Percentiles rank a stretch among this genome's conserved stretches.
Evolutionary conservation across 2,888 invertebrate genomes (phyloP).

Genomic region (Hedya salicella): DNA sequence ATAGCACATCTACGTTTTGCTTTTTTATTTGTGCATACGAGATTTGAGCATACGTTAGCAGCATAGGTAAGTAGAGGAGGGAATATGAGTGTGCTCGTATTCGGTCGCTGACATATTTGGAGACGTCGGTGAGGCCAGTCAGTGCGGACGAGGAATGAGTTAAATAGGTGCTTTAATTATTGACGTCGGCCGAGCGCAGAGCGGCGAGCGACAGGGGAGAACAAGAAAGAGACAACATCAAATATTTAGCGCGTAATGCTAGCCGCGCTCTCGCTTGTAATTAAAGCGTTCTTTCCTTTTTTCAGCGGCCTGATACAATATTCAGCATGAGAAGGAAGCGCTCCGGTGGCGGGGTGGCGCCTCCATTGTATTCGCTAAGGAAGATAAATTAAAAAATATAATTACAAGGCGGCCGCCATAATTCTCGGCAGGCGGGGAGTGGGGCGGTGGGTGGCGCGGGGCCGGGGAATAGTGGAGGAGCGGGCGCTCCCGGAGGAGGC

Average conservation of each 20-base stretch:
- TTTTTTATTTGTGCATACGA: no score
- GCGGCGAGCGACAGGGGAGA: slow-evolving; percentile 55
- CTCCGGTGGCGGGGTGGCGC: slow-evolving; percentile 84
- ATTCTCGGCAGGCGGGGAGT: slow-evolving; percentile 82
- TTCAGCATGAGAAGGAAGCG: slow-evolving; percentile 85
- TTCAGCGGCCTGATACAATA: slow-evolving; percentile 85
- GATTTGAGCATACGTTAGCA: no score
- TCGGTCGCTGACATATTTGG: not conserved
- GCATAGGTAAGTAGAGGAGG: not conserved
- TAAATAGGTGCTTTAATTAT: slow-evolving; percentile 83
- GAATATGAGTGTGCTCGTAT: not conserved
- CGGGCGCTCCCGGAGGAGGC: slow-evolving; percentile 84
- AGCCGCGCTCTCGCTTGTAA: slow-evolving; percentile 83
- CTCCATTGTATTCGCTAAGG: slow-evolving; percentile 87
- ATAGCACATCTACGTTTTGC: no score
- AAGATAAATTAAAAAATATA: slow-evolving; percentile 90
- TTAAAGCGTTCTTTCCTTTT: slow-evolving; percentile 85
- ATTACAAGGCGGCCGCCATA: slow-evolving; percentile 88
- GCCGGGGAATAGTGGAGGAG: slow-evolving; percentile 78
- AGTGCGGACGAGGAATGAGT: slow-evolving; percentile 81
- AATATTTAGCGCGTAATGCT: slow-evolving; percentile 83
- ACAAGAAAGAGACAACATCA: slow-evolving; percentile 82
- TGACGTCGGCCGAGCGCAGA: slow-evolving; percentile 63
- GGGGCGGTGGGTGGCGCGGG: slow-evolving; percentile 64
- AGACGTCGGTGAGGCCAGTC: slow-evolving; percentile 59